Conservation (phyloP, 2,113 vertebrate species). For the Zosterops pallidus region DNA sequence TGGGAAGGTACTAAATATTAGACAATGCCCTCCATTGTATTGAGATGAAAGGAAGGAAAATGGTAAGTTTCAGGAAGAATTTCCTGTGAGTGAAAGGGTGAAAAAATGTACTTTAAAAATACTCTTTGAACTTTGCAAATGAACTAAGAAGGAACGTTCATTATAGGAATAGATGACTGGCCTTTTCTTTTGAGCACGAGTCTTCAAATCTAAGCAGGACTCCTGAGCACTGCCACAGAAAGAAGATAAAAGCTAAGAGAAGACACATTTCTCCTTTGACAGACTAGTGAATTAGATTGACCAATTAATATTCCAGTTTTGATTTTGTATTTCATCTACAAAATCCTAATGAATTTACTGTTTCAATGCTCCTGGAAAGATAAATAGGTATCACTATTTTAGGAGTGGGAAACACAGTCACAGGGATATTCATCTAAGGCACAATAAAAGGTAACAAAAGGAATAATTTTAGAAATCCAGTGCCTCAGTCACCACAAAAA, state of each 20-base stretch:
- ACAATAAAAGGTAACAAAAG: neutral
- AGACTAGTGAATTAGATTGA: neutral
- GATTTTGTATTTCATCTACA: neutral
- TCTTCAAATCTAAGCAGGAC: neutral
- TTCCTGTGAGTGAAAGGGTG: neutral
- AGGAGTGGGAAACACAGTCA: neutral
- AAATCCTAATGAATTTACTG: neutral
- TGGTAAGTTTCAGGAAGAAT: neutral
- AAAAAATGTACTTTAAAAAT: neutral
- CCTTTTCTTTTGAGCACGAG: neutral
- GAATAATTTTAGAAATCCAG: neutral
- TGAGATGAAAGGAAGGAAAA: neutral
- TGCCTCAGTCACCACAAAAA: neutral
- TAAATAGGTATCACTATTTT: neutral
- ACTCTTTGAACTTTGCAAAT: neutral
- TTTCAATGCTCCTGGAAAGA: neutral
- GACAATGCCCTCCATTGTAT: rapidly evolving
- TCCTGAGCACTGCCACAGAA: neutral
- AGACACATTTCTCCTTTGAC: neutral
- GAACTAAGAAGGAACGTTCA: neutral
- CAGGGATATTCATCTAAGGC: neutral
- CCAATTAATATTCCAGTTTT: neutral
- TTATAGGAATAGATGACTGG: neutral
- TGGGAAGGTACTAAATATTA: neutral
- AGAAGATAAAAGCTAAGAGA: neutral